Evolutionary conservation across 2,888 invertebrate species (phyloP), one percentile per base, ranked within the genome.

Genomic region (Drosophila atripex): DNA sequence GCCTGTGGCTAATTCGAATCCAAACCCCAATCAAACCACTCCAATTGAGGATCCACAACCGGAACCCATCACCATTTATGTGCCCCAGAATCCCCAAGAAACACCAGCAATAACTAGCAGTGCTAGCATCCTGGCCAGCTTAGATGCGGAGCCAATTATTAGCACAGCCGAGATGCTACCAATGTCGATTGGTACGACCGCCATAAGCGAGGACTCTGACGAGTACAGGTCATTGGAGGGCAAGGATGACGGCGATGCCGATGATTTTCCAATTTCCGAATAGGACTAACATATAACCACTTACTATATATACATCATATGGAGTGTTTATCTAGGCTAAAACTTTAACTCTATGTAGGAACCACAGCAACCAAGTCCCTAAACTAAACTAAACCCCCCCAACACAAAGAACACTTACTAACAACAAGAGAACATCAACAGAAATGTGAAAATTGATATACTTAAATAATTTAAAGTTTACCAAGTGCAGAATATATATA

Each of bases 171-270:
- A 80, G 28, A 70, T 61, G 28, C 64, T 79, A 70, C 80, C 87
- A 61, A 75, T 77, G 59, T 78, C 78, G 6, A 56, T 79, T 73
- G 89, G 77, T 58, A 75, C 86, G 12, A 58, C 71, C 7, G 73
- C 77, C 50, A 65, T 83, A 41, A 89, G 89, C 61, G 90, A 90
- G 65, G 92, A 92, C 80, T 92, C 92, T 4, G 92, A 92, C 84
- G 92, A 92, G 73, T 92, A 91, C 88, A 90, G 92, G 52, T 92
- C 92, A 50, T 88, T 92, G 69, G 92, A 92, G 76, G 88, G 88
- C 69, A 91, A 90, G 82, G 91, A 91, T 55, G 91, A 91, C 56
- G 77, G 77, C 50, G 89, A 63, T 11, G 61, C 18, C 28, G 61
- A 43, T 32, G 60, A 90, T 75, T 91, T 89, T 80, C 78, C 89